Evolutionary conservation across 2,797 vertebrate genomes (phyloP).

Genomic region (Psittacula derbiana): DNA sequence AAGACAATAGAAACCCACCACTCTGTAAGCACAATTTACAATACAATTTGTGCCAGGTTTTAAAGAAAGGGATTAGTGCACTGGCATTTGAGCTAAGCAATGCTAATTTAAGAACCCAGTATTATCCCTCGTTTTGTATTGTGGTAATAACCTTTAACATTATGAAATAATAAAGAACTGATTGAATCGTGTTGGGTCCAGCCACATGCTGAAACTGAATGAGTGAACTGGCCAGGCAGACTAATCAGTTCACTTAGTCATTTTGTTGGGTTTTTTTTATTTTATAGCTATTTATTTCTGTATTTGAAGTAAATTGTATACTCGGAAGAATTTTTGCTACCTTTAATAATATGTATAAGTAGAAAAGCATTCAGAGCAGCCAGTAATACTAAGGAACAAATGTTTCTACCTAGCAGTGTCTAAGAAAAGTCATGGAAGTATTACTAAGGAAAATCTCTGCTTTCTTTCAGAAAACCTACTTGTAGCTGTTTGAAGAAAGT

Average conservation of each 20-base stretch:
- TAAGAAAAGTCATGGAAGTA: neutral
- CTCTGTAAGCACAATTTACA: neutral
- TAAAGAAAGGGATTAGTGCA: neutral
- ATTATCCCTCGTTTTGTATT: constrained; percentile 7
- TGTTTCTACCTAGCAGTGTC: neutral
- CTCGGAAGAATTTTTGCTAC: neutral
- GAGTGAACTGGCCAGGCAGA: neutral
- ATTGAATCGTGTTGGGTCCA: neutral
- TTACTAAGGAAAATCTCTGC: neutral
- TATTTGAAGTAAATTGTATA: neutral
- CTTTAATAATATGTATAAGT: neutral
- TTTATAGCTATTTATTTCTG: neutral
- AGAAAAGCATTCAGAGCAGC: neutral
- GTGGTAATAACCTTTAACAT: constrained; percentile 16
- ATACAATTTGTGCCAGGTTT: neutral
- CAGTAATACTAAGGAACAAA: neutral
- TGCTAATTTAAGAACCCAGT: neutral
- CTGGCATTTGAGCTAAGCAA: neutral
- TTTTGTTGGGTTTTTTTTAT: neutral
- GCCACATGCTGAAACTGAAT: neutral
- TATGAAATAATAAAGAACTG: constrained; percentile 26
- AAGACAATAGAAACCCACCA: neutral
- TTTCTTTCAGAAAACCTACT: neutral
- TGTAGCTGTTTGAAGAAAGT: neutral
- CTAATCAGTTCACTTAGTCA: neutral